These are phyloP conservation scores for Astyanax mexicanus DNA, from an alignment of 2,797 vertebrate genomes.

Conservation along the genomic window DNA sequence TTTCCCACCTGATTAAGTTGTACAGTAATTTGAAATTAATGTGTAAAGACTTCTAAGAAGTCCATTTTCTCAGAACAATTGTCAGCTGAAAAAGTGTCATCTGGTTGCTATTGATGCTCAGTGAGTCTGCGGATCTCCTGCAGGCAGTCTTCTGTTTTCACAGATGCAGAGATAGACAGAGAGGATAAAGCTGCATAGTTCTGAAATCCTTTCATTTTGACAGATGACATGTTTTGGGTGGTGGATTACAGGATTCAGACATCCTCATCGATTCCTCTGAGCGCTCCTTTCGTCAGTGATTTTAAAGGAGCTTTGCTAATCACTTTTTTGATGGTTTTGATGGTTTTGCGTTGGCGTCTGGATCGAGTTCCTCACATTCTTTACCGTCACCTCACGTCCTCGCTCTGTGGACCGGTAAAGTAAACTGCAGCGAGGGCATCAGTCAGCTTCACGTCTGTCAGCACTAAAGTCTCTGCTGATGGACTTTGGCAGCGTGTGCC, in stretches of 20 bases:
- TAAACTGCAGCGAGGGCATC: background rate
- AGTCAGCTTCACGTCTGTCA: slow-evolving; percentile 1
- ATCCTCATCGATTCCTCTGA: slow-evolving; percentile 29
- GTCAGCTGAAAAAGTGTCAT: slow-evolving; percentile 35
- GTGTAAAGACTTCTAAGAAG: no score
- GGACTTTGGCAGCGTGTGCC: slow-evolving; percentile 8
- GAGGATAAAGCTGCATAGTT: slow-evolving; percentile 42
- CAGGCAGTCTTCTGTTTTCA: slow-evolving; percentile 38
- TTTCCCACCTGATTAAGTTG: background rate
- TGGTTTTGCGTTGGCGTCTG: slow-evolving; percentile 31
- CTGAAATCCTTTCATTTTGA: slow-evolving; percentile 51
- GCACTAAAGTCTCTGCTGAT: background rate
- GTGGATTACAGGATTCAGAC: slow-evolving; percentile 32
- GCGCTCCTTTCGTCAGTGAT: slow-evolving; percentile 5
- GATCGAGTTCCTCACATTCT: slow-evolving; percentile 26
- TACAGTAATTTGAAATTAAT: background rate
- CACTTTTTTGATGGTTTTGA: slow-evolving; percentile 26
- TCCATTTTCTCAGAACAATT: slow-evolving; percentile 24
- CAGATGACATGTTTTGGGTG: slow-evolving; percentile 32
- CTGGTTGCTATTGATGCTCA: slow-evolving; percentile 42
- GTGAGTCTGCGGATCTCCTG: slow-evolving; percentile 32
- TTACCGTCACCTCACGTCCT: background rate
- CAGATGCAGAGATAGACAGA: slow-evolving; percentile 37
- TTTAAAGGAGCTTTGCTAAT: slow-evolving; percentile 8
- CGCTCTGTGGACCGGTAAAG: slow-evolving; percentile 9